Base-by-base conservation (phyloP, 2,797 vertebrate species). In the Lindbergichthys nudifrons region DNA sequence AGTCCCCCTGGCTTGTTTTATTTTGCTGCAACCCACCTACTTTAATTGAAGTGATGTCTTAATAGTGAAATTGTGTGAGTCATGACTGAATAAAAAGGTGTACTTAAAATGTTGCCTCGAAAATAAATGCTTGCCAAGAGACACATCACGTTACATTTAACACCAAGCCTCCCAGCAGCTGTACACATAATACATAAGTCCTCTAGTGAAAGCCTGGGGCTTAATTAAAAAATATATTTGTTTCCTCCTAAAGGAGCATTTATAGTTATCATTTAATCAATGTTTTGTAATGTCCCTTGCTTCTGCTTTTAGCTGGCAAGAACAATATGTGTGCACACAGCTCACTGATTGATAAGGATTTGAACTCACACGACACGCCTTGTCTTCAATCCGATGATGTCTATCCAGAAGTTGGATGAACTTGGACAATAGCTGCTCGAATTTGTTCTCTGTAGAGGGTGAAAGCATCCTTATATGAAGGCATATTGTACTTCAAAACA, bases 361-460 rank as follows among this genome's bases (percentile, higher is more conserved):
- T 48, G n/a, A 41, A 81, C 97, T 95, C 93, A 97, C 96, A 96
- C 62, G 11, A 96, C 75, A 30, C 92, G 92, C 26, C 91, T 94
- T 72, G 89, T 88, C 18, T 68, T 89, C 18, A 94, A 88, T 42
- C 94, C 92, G 50, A 97, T 83, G 15, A 73, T 85, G 59, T 96
- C 93, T 39, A 97, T 93, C 97, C 97, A 97, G 26, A 95, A 94
- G 62, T 85, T 90, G 3, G 83, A 76, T n/a, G 78, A 82, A 32
- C 14, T 56, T 1, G 63, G 43, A 8, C 14, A 52, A n/a, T 88
- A 92, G 89, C 85, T 90, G 30, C 87, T 83, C 15, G 75, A 79
- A 77, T 92, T 92, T 57, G 93, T 74, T 54, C 84, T 89, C 93
- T 94, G 80, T 13, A 66, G 47, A 81, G 18, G 47, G 23, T 3